Conservation (phyloP, 1,140 invertebrate genomes). For the Euborellia annulipes region DNA sequence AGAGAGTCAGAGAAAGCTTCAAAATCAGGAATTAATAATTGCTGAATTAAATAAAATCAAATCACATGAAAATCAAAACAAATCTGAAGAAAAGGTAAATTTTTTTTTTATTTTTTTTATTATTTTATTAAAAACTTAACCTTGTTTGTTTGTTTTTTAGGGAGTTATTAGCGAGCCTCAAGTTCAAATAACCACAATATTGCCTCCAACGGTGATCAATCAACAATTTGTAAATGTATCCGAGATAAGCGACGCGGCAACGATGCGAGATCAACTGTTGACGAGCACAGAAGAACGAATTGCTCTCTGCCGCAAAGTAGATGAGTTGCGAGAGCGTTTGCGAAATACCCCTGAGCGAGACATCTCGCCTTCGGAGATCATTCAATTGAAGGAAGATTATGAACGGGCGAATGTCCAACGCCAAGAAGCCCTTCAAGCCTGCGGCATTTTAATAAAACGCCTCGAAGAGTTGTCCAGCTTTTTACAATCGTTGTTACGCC, state of each 20-base stretch:
- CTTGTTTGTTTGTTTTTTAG: too few species aligned
- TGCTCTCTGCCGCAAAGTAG: constrained; percentile 11
- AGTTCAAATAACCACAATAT: too few species aligned
- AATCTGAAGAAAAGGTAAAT: too few species aligned
- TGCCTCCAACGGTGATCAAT: too few species aligned
- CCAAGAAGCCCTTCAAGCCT: constrained; percentile 44
- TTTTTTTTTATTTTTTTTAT: too few species aligned
- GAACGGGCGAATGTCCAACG: constrained; percentile 22
- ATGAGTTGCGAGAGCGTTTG: constrained; percentile 22
- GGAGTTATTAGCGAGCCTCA: too few species aligned
- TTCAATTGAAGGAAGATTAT: constrained; percentile 18
- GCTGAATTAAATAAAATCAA: constrained; percentile 16
- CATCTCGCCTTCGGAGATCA: neutral
- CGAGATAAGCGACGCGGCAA: constrained; percentile 13
- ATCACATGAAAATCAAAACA: constrained; percentile 21
- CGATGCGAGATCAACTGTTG: constrained; percentile 18
- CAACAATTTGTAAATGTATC: too few species aligned
- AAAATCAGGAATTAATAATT: too few species aligned
- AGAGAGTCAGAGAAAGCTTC: constrained; percentile 2
- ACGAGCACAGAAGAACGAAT: constrained; percentile 19
- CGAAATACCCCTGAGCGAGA: constrained; percentile 17
- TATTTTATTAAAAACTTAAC: too few species aligned
- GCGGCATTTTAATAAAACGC: constrained; percentile 40
- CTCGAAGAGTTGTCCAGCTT: constrained; percentile 54
- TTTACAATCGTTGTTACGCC: constrained; percentile 47